Base-by-base conservation (phyloP, 2,888 invertebrate species). In the Archaeoteleia sp. region DNA sequence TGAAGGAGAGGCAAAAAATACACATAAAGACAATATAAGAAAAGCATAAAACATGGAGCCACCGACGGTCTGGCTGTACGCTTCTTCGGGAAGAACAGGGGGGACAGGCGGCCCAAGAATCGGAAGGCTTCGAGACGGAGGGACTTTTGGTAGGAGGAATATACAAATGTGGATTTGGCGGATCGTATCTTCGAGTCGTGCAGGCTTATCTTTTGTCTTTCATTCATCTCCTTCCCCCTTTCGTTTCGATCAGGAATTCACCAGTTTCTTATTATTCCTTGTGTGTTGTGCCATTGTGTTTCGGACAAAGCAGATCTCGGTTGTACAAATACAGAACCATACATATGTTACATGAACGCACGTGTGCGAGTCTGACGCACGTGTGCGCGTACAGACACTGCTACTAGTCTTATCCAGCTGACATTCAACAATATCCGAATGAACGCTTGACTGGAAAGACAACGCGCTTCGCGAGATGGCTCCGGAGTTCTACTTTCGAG, bases 141-240 rank as follows among this genome's bases (percentile, higher is more conserved):
- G 48, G 54, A 10, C 40, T 14, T 43, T 17, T 61, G 70, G 72
- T 49, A 71, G 70, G 70, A 70, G 74, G 73, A 78, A 78, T 79
- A 80, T 79, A 80, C 78, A 79, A 81, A 81, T 81, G 76, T 77
- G 78, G 76, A 78, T 76, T 80, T 79, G 75, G 72, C 63, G 78
- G 75, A 75, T 78, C 75, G 77, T 74, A 71, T 72, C 71, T 70
- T 49, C 48, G 69, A 71, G 60, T 71, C 70, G 71, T 72, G 62
- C 72, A 70, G 73, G 75, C 77, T 78, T 79, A 78, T 75, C 77
- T 78, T 80, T 80, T 80, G 81, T 80, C 77, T 80, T 75, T 67
- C 70, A 60, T 49, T 62, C 57, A 57, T 63, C 67, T 55, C 39
- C 54, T 65, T 71, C 55, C 37, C 60, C 54, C 68, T 45, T 58